Evolutionary conservation across 2,113 vertebrate species (phyloP).

Genomic region (Trogon surrucura): DNA sequence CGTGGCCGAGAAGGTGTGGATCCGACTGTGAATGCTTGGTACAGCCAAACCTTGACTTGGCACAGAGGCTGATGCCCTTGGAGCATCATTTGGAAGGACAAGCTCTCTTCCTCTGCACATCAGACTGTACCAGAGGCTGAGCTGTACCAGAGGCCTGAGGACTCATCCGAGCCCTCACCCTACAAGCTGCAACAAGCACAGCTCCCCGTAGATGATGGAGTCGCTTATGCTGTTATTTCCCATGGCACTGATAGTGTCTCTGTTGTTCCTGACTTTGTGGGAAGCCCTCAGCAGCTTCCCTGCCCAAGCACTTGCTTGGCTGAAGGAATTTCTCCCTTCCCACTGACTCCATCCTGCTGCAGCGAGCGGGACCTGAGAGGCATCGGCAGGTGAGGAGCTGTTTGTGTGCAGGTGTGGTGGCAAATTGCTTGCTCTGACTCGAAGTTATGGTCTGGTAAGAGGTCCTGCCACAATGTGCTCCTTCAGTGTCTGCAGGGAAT

Average conservation of each 20-base stretch:
- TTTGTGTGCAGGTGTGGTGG: neutral
- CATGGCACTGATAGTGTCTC: neutral
- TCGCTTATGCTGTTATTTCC: neutral
- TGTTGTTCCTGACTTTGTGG: neutral
- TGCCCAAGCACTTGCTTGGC: neutral
- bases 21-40: neutral
- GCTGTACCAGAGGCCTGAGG: neutral
- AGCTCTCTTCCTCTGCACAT: fast-evolving
- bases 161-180: fast-evolving
- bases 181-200: fast-evolving
- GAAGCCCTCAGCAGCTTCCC: neutral
- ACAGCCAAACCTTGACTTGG: fast-evolving
- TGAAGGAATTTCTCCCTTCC: neutral
- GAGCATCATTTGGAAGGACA: neutral
- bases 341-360: fast-evolving
- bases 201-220: fast-evolving
- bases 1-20: neutral
- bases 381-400: neutral
- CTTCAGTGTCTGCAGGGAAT: neutral
- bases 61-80: neutral
- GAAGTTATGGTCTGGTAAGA: neutral
- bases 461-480: neutral
- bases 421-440: neutral
- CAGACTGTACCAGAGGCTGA: neutral
- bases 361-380: neutral